Base-by-base conservation (phyloP, 2,113 vertebrate species). In the Piprites chloris region DNA sequence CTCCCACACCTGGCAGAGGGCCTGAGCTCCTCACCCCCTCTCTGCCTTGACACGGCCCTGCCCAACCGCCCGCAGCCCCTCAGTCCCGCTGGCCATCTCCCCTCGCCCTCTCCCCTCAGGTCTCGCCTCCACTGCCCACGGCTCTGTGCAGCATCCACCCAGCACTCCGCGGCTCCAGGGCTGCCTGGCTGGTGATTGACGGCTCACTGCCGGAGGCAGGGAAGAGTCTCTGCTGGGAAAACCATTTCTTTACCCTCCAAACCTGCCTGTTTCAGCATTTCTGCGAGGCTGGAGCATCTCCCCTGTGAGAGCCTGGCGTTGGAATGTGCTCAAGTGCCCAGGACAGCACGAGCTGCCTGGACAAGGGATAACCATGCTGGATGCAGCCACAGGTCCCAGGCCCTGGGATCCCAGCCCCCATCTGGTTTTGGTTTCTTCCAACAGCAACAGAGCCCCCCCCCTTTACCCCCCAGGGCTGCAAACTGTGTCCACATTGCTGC, bases 401-500 rank as follows among this genome's bases (percentile, higher is more conserved):
- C 17, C 39, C 3, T 1, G 1, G n/a, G 24, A 85, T 69, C 49
- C 52, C 65, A 74, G n/a, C 23, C 17, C 61, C 30, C 85, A 71
- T 73, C 53, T 86, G 90, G 9, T 95, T 92, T 69, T 85, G 63
- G 17, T 92, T 92, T 88, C 69, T 76, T 53, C 44, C 67, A 76
- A 22, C 39, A 85, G 53, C n/a, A 66, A 8, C 32, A 89, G 85
- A 83, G 6, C 16, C 32, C 47, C 17, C 16, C 33, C 2, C 0
- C 58, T 52, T 56, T 81, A 52, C 41, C 58, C 66, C 81, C 63
- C 5, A 0, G 32, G 72, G 41, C 67, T 90, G 85, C 32, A 95
- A 92, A 80, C 76, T 27, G 20, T 24, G 61, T 80, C 88, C 95
- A 88, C 12, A 1, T 92, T 92, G 78, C 79, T 90, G 72, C 94